Base-by-base conservation (phyloP, 2,797 vertebrate genomes). In the Ateles fusciceps region DNA sequence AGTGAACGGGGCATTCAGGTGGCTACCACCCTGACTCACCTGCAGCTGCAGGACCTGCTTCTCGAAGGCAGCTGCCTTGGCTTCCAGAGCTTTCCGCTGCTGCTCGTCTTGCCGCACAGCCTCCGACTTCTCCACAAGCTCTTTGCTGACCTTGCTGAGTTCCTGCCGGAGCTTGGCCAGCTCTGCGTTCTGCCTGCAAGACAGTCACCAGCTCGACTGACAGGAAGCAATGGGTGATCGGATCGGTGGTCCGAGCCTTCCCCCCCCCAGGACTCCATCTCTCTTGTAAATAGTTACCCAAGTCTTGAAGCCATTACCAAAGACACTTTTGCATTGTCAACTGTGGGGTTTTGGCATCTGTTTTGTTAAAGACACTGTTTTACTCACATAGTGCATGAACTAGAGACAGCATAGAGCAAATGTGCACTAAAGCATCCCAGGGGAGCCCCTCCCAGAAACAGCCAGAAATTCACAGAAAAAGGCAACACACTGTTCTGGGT, bases 151-250 rank as follows among this genome's bases (percentile, higher is more conserved):
- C 97, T 99, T 99, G 97, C 97, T 96, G 95, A 99, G 99, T 98
- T 99, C 99, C 97, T 99, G 99, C 48, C 99, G 99, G 95, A 99
- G 98, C 98, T 99, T 99, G 80, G 99, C 99, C 98, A 99, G 97
- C 98, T 99, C 99, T 0, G 99, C 99, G 2, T 99, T 99, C 97
- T 99, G 99, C 98, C 99, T 99, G 98, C 57, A 98, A 96, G 76
- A 95, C 26, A 95, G 80, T 96, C 91, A 96, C 42, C 89, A 94
- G 87, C 19, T 26, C 74, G 6, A 80, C 48, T 83, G 95, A 96
- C 2, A 17, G 24, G 4, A 21, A 42, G 96, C 88, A 48, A n/a
- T 48, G 17, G 44, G 59, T 42, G 42, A 42, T 1, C 15, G 26
- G 30, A 42, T 44, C 2, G 7, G 30, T 2, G 9, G 30, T 28